A percentile compares a stretch with the other conserved stretches of the same genome.
Evolutionary conservation across 2,113 vertebrate species (phyloP).

Genomic region (Gopherus evgoodei): DNA sequence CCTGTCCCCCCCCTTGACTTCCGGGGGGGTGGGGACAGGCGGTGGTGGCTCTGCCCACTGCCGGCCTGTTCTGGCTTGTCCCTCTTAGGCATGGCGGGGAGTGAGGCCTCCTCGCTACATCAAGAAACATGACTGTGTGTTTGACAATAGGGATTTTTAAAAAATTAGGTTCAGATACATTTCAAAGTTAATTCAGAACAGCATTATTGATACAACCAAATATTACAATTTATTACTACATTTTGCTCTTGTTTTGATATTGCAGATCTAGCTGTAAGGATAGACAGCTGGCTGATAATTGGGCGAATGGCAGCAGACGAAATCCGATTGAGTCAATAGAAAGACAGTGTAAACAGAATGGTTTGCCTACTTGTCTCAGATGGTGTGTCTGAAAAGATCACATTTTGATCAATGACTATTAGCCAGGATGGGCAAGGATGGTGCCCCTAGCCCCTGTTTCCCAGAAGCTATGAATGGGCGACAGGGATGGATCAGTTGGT

Average conservation of each 20-base stretch:
- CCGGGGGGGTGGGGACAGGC: too few species aligned
- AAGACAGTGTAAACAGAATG: neutral
- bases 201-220: neutral
- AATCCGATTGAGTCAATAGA: neutral
- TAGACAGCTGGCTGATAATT: neutral
- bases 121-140: neutral
- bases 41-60: too few species aligned
- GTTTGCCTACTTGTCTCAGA: neutral
- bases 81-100: too few species aligned
- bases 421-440: too few species aligned
- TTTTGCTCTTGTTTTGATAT: neutral
- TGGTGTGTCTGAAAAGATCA: neutral
- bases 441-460: too few species aligned
- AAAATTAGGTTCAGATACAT: neutral
- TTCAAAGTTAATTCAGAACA: neutral
- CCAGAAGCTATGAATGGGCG: too few species aligned
- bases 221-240: neutral
- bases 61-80: too few species aligned
- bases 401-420: neutral
- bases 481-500: too few species aligned
- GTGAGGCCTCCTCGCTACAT: too few species aligned
- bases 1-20: too few species aligned
- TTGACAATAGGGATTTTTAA: neutral
- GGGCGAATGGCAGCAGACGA: neutral
- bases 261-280: neutral